A percentile compares a stretch with the other conserved stretches of the same genome.
Conservation (phyloP, 2,113 vertebrate species). For the Ibidorhyncha struthersii region DNA sequence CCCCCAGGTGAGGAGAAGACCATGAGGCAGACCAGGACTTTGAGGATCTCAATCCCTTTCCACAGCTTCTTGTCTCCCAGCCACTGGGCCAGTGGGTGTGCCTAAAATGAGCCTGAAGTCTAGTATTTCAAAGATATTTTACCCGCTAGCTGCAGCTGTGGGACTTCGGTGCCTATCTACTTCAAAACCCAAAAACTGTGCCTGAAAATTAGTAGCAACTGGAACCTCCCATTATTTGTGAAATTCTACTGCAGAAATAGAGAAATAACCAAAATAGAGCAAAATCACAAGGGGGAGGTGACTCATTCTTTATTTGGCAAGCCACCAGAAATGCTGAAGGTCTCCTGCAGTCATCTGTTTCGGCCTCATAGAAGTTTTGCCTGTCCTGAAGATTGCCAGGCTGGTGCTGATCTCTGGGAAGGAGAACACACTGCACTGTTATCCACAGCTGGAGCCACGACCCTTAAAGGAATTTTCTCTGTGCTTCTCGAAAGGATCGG, state of each 20-base stretch:
- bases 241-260: background rate
- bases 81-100: background rate
- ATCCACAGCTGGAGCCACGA: background rate
- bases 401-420: background rate
- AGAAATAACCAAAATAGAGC: background rate
- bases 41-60: background rate
- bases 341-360: background rate
- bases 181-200: background rate
- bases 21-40: background rate
- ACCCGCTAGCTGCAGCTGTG: background rate
- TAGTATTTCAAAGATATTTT: background rate
- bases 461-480: background rate
- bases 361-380: background rate
- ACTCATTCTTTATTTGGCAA: background rate
- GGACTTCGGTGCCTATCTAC: background rate
- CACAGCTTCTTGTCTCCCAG: background rate
- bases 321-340: background rate
- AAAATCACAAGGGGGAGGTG: background rate
- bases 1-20: background rate
- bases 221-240: background rate
- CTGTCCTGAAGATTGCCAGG: background rate
- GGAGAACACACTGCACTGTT: background rate
- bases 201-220: background rate
- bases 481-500: background rate
- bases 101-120: background rate